Evolutionary conservation across 2,113 vertebrate species (phyloP).

Genomic region (Lamprotornis superbus): DNA sequence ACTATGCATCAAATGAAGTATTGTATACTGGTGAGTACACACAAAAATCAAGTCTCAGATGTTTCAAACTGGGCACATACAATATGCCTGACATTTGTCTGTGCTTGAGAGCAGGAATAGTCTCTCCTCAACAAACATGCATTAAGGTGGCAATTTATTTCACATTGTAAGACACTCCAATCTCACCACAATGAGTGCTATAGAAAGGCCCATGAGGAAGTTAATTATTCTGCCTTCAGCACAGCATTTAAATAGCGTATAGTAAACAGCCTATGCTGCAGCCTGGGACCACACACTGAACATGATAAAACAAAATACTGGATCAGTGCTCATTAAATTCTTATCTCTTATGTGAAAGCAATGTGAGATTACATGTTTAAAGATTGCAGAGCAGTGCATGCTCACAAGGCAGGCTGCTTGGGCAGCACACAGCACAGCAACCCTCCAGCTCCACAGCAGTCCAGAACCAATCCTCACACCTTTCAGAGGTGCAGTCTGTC

Average conservation of each 20-base stretch:
- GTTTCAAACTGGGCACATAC: not conserved
- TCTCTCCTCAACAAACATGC: not conserved
- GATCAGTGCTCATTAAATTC: slow-evolving; percentile 9
- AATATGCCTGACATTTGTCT: not conserved
- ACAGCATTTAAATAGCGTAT: not conserved
- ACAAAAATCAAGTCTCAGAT: not conserved
- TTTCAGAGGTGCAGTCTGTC: not conserved
- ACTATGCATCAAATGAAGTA: not conserved
- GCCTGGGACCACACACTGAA: not conserved
- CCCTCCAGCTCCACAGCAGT: not conserved
- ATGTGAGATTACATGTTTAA: not conserved
- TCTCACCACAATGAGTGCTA: not conserved
- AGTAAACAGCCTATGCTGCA: not conserved
- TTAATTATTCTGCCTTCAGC: slow-evolving; percentile 29
- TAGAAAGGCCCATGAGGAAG: slow-evolving; percentile 15
- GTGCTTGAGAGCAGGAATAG: not conserved
- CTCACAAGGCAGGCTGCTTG: not conserved
- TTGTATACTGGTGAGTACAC: not conserved
- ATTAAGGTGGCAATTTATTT: slow-evolving; percentile 23
- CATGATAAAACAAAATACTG: not conserved
- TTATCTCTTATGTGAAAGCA: not conserved
- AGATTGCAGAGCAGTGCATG: not conserved
- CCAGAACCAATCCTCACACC: not conserved
- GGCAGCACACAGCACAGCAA: not conserved
- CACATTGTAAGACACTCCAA: not conserved